Evolutionary conservation across 2,113 vertebrate genomes (phyloP).

Genomic region (Sprattus sprattus): DNA sequence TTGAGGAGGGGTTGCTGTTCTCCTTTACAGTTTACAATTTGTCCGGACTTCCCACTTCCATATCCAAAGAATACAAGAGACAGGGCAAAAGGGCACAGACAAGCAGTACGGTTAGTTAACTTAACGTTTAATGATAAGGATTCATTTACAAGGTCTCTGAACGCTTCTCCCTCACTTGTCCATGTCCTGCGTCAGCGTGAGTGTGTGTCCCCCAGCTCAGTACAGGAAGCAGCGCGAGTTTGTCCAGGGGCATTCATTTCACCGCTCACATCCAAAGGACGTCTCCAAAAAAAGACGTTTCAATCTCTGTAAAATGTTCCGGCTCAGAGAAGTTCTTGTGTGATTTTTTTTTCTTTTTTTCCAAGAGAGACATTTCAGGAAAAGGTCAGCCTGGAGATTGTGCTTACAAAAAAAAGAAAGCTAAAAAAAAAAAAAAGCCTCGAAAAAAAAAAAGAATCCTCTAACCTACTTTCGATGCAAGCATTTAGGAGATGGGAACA

Average conservation of each 20-base stretch:
- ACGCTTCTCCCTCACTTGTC: slow-evolving; percentile 25
- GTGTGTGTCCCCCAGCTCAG: background rate
- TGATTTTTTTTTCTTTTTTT: slow-evolving; percentile 16
- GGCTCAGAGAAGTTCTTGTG: slow-evolving; percentile 35
- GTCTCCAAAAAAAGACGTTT: slow-evolving; percentile 56
- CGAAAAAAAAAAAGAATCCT: slow-evolving; percentile 50
- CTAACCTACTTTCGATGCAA: slow-evolving; percentile 56
- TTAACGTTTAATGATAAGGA: slow-evolving; percentile 45
- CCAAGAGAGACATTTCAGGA: slow-evolving; percentile 37
- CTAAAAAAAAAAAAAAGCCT: slow-evolving; percentile 50
- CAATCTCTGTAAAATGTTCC: slow-evolving; percentile 45
- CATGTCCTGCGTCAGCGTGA: background rate
- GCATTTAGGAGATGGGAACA: slow-evolving; percentile 75
- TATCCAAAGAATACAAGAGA: slow-evolving; percentile 54
- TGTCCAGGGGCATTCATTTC: slow-evolving; percentile 7
- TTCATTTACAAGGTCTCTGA: slow-evolving; percentile 45
- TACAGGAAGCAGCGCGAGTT: slow-evolving; percentile 14
- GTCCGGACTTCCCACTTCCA: slow-evolving; percentile 17
- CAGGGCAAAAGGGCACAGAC: slow-evolving; percentile 61
- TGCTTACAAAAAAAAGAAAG: slow-evolving; percentile 58
- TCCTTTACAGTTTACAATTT: background rate
- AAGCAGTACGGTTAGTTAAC: slow-evolving; percentile 54
- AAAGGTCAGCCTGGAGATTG: slow-evolving; percentile 56
- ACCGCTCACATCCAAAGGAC: slow-evolving; percentile 1
- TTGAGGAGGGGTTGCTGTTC: background rate